phyloP scores from a whole-genome alignment of 2,113 vertebrate genomes.

The Fregetta grallaria region DNA sequence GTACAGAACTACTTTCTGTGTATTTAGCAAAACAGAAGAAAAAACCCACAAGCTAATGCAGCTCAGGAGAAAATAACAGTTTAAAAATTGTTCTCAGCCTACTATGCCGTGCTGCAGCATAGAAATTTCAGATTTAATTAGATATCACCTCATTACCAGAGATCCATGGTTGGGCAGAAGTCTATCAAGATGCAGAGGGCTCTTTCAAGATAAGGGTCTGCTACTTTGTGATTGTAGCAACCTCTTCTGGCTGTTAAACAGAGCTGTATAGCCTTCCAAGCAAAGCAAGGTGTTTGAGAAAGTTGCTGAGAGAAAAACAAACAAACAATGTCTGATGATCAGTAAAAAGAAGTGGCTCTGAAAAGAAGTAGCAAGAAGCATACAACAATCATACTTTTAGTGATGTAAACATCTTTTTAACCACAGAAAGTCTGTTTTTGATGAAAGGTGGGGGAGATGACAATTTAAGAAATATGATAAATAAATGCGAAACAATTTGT shows the following conservation, averaged over 20 bases:
- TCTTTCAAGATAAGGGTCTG: background rate
- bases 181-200: background rate
- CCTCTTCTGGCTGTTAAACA: background rate
- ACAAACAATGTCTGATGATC: too few species aligned
- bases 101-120: background rate
- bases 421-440: background rate
- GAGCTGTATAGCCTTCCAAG: background rate
- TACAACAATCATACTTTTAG: background rate
- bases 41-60: background rate
- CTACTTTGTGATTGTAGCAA: background rate
- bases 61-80: background rate
- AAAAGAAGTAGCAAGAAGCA: background rate
- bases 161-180: background rate
- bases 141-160: background rate
- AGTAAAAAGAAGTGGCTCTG: background rate
- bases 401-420: background rate
- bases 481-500: background rate
- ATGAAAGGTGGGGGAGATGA: background rate
- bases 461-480: background rate
- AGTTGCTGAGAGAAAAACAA: background rate
- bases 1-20: background rate
- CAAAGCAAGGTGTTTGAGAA: background rate
- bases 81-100: background rate
- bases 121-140: background rate
- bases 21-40: constrained; percentile 14